These are phyloP conservation scores for Ameiurus melas DNA, from an alignment of 2,113 vertebrate genomes.

Conservation along the genomic window DNA sequence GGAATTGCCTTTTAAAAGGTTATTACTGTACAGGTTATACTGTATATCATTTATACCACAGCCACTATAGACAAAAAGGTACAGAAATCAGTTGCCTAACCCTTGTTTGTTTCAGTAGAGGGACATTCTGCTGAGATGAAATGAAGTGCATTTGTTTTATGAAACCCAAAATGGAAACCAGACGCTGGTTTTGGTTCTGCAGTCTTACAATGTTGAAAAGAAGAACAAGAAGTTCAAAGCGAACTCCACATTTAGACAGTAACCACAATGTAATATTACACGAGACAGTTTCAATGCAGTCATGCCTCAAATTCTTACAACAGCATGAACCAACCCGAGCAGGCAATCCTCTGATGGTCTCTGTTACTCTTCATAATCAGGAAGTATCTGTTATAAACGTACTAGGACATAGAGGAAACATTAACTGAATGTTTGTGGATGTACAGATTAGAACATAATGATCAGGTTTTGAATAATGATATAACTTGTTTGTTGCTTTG, in stretches of 20 bases:
- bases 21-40: background rate
- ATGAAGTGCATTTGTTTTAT: constrained; percentile 29
- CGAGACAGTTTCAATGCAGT: constrained; percentile 45
- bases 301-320: constrained; percentile 53
- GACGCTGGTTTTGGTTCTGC: constrained; percentile 31
- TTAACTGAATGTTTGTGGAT: background rate
- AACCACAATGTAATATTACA: constrained; percentile 57
- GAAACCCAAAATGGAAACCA: constrained; percentile 46
- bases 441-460: background rate
- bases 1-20: constrained; percentile 27
- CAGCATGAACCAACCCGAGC: constrained; percentile 43
- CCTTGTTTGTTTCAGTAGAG: background rate
- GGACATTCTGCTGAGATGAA: constrained; percentile 18
- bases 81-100: background rate
- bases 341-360: constrained; percentile 19
- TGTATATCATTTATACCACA: constrained; percentile 2
- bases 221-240: constrained; percentile 54
- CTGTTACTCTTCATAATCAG: constrained; percentile 15
- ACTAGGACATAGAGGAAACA: constrained; percentile 1
- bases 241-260: constrained; percentile 45
- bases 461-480: background rate
- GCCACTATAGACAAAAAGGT: background rate
- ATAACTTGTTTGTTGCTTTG: background rate
- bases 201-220: constrained; percentile 50
- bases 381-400: constrained; percentile 3